These are phyloP conservation scores for Eurytoma californica DNA, from an alignment of 2,888 invertebrate genomes.

Conservation along the genomic window DNA sequence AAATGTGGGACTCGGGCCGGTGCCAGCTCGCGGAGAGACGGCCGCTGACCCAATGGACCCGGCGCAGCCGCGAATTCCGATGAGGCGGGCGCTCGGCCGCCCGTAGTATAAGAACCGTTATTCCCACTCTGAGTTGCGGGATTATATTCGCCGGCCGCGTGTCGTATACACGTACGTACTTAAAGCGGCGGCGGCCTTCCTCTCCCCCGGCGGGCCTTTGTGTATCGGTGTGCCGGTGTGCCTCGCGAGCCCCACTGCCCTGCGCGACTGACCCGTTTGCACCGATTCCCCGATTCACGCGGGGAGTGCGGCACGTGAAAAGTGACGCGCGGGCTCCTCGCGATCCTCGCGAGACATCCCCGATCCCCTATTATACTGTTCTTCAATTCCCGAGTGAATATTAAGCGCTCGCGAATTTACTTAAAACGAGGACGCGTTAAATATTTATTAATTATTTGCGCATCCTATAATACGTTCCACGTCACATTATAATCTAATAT, in stretches of 20 bases:
- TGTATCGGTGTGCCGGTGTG: not conserved
- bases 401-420: too few relatives aligned
- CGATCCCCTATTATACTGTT: too few relatives aligned
- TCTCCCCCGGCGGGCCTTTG: not conserved
- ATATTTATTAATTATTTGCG: too few relatives aligned
- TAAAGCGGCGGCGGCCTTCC: conserved; percentile 23
- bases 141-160: conserved; percentile 22
- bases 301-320: not conserved
- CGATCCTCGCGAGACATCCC: too few relatives aligned
- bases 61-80: conserved; percentile 48
- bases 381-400: too few relatives aligned
- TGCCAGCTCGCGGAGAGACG: conserved; percentile 8
- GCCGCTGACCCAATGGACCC: conserved; percentile 56
- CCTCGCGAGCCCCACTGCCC: conserved; percentile 14
- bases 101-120: conserved; percentile 27
- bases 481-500: too few relatives aligned
- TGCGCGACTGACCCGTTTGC: conserved; percentile 53
- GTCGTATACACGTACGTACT: not conserved
- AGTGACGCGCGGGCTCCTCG: not conserved
- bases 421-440: too few relatives aligned
- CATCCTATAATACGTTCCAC: too few relatives aligned
- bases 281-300: conserved; percentile 40
- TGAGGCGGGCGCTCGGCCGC: not conserved
- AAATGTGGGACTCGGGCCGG: conserved; percentile 38
- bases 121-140: conserved; percentile 32